Percentiles rank a stretch among this genome's conserved stretches.
These are phyloP conservation scores for Anolis apletophallus DNA, from an alignment of 2,797 vertebrate species.

Conservation along the genomic window DNA sequence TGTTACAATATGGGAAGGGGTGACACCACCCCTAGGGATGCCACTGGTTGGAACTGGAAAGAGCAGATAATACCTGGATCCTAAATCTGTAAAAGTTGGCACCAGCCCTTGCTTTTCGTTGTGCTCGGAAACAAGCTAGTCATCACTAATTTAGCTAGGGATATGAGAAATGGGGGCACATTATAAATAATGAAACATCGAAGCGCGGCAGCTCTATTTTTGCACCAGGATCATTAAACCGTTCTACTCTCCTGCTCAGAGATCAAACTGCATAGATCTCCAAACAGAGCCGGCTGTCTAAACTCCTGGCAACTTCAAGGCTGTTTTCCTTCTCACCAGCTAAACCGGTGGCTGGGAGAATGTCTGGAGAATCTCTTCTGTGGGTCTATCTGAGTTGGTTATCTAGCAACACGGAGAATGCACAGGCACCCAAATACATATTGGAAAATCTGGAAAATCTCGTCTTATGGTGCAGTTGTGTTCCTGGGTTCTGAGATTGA, in stretches of 20 bases:
- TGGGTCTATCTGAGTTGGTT: not conserved
- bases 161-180: conserved; percentile 14
- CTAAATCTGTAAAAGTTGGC: not conserved
- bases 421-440: too few relatives aligned
- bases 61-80: too few relatives aligned
- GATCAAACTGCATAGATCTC: conserved; percentile 28
- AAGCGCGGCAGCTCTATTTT: conserved; percentile 15
- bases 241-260: conserved; percentile 1
- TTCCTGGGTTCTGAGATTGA: too few relatives aligned
- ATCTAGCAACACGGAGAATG: not conserved
- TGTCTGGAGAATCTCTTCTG: not conserved
- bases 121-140: not conserved
- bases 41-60: too few relatives aligned
- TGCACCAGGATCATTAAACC: not conserved
- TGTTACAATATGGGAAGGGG: too few relatives aligned
- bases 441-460: too few relatives aligned
- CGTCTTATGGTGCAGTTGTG: too few relatives aligned
- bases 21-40: too few relatives aligned
- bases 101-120: not conserved
- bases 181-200: conserved; percentile 22
- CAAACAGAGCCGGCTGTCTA: rapidly evolving
- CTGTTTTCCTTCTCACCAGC: not conserved
- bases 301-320: not conserved
- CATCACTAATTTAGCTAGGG: not conserved
- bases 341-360: not conserved